A percentile compares a stretch with the other conserved stretches of the same genome.
Conservation (phyloP, 2,113 vertebrate species). For the Entomyzon cyanotis region DNA sequence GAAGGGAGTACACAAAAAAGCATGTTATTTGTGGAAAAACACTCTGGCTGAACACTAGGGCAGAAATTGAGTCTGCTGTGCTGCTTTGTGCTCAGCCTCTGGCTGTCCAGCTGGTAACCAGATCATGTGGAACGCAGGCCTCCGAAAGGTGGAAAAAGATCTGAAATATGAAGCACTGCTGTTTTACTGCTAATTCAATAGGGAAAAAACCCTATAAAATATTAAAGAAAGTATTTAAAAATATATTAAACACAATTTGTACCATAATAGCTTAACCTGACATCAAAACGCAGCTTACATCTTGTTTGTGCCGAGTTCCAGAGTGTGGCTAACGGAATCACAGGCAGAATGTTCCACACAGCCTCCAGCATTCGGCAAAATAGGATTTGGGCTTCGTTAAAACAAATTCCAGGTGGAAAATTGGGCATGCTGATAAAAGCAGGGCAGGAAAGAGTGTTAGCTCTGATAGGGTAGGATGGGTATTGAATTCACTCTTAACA, state of each 20-base stretch:
- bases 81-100: conserved; percentile 55
- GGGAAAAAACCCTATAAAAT: conserved; percentile 70
- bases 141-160: conserved; percentile 56
- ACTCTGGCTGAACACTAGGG: background rate
- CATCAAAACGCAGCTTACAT: conserved; percentile 60
- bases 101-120: conserved; percentile 68
- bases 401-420: conserved; percentile 71
- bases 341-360: conserved; percentile 39
- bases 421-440: conserved; percentile 68
- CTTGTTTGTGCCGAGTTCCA: conserved; percentile 56
- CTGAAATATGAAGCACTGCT: conserved; percentile 63
- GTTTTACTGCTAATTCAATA: conserved; percentile 65
- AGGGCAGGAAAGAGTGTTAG: conserved; percentile 53
- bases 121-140: conserved; percentile 52
- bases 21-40: conserved; percentile 20
- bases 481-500: conserved; percentile 61
- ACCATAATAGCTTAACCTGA: conserved; percentile 68
- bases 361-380: conserved; percentile 40
- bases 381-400: conserved; percentile 65
- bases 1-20: background rate
- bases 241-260: conserved; percentile 78
- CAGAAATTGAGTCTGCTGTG: background rate
- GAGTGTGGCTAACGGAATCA: conserved; percentile 1
- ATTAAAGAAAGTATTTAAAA: conserved; percentile 77
- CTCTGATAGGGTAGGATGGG: conserved; percentile 61